Conservation (phyloP, 2,113 vertebrate species). For the Oplegnathus fasciatus region DNA sequence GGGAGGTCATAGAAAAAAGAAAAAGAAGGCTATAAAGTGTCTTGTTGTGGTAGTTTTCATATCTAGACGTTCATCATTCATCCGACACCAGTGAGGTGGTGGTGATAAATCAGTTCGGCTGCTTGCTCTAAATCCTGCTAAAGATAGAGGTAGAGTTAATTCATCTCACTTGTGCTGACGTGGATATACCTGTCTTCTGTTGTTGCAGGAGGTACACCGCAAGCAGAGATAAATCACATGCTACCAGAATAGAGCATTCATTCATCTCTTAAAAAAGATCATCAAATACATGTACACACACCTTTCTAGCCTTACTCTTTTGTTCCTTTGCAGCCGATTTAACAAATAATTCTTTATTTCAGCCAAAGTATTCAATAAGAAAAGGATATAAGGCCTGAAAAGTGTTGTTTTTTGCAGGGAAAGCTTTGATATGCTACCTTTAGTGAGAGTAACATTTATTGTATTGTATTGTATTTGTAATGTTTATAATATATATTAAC, state of each 20-base stretch:
- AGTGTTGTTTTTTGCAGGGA: not conserved
- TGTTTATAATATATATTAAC: not conserved
- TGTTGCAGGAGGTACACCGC: constrained; percentile 36
- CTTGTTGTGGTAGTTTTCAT: constrained; percentile 47
- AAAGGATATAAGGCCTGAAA: not conserved
- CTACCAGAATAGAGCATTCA: constrained; percentile 44
- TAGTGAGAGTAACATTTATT: not conserved
- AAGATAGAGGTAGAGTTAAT: constrained; percentile 66
- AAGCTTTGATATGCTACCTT: not conserved
- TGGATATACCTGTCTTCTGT: constrained; percentile 52
- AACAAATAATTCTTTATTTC: not conserved
- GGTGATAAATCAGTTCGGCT: constrained; percentile 66
- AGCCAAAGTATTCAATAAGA: not conserved
- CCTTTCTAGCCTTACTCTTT: not conserved
- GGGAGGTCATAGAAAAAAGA: constrained; percentile 18
- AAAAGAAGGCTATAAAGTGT: constrained; percentile 42
- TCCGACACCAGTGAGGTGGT: constrained; percentile 42
- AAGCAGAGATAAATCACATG: constrained; percentile 64
- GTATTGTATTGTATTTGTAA: too few relatives aligned
- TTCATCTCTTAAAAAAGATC: constrained; percentile 46
- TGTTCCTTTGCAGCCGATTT: not conserved
- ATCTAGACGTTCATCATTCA: constrained; percentile 64
- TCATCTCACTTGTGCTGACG: constrained; percentile 72
- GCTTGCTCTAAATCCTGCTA: constrained; percentile 55
- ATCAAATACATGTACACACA: not conserved